Percentiles rank a stretch among this genome's conserved stretches.
Evolutionary conservation across 2,113 vertebrate genomes (phyloP).

Genomic region (Noturus placidus): DNA sequence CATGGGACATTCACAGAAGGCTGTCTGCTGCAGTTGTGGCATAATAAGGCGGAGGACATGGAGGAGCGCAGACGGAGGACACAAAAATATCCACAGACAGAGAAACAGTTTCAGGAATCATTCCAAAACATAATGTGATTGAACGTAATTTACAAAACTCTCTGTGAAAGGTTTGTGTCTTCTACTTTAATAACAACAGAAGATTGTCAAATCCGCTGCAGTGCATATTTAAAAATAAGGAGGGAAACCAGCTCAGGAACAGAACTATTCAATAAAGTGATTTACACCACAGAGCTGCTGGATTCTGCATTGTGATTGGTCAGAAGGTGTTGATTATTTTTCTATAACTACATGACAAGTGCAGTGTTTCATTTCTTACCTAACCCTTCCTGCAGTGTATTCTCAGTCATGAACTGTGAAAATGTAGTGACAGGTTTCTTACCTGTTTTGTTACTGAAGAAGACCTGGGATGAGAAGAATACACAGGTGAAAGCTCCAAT

Average conservation of each 20-base stretch:
- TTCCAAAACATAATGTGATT: background rate
- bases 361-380: background rate
- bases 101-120: conserved; percentile 26
- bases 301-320: background rate
- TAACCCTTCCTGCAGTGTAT: background rate
- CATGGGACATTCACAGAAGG: background rate
- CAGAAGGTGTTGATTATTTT: background rate
- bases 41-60: background rate
- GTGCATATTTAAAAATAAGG: background rate
- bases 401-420: background rate
- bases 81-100: background rate
- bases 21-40: background rate
- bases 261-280: background rate
- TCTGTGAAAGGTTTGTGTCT: background rate
- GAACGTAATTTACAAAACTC: background rate
- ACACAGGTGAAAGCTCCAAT: no score
- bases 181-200: background rate
- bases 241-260: background rate
- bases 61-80: background rate
- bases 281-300: background rate
- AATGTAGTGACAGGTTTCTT: background rate
- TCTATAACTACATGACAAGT: background rate
- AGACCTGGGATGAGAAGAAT: background rate
- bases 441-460: background rate
- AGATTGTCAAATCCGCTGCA: background rate